Evolutionary conservation across 2,797 vertebrate genomes (phyloP).

Genomic region (Platyrinchus mystaceus): DNA sequence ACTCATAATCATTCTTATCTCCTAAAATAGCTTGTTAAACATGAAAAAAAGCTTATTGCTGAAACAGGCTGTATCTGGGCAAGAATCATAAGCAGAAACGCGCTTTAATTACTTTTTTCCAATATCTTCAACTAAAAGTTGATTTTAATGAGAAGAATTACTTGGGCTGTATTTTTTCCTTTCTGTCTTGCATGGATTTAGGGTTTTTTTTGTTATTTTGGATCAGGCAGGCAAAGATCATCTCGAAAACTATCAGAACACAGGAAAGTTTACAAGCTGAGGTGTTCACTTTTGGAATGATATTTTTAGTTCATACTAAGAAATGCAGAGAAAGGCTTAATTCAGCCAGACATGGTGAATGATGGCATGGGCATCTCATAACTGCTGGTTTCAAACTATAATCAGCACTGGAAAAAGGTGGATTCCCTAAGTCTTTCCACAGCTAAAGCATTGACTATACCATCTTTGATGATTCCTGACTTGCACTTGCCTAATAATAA

Average conservation of each 20-base stretch:
- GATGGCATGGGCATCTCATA: too few species aligned
- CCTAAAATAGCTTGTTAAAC: conserved; percentile 30
- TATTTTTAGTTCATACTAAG: background rate
- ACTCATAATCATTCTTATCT: conserved; percentile 48
- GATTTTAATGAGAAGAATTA: background rate
- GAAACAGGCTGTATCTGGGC: background rate
- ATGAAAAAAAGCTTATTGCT: conserved; percentile 9
- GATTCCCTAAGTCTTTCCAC: background rate
- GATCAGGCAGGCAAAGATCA: background rate
- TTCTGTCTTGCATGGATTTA: rapidly evolving
- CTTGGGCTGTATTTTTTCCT: background rate
- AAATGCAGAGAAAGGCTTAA: background rate
- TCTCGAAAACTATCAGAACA: background rate
- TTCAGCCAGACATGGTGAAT: background rate
- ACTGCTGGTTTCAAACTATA: background rate
- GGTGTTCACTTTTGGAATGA: background rate
- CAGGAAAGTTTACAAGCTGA: background rate
- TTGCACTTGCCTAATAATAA: background rate
- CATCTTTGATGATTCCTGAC: background rate
- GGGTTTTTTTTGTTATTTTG: background rate
- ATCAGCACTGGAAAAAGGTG: background rate
- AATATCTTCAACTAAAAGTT: background rate
- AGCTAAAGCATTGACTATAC: background rate
- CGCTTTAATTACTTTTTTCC: conserved; percentile 39
- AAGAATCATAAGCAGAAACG: conserved; percentile 12